Evolutionary conservation across 2,113 vertebrate genomes (phyloP).

Genomic region (Rhadina sibilatrix): DNA sequence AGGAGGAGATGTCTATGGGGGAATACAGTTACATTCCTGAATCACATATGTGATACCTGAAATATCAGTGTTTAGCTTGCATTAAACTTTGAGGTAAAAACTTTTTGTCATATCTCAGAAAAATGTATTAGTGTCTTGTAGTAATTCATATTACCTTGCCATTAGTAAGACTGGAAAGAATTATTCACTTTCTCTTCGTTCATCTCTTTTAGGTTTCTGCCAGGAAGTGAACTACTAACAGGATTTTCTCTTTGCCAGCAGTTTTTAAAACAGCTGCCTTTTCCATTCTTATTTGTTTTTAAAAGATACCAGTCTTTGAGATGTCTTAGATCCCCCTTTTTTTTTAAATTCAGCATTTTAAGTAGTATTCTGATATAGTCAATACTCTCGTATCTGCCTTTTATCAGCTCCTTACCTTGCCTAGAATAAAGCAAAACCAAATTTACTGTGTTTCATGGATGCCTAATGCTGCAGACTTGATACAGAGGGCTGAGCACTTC

Average conservation of each 20-base stretch:
- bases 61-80: background rate
- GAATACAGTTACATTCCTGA: background rate
- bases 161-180: background rate
- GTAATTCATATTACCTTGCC: background rate
- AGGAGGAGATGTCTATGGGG: background rate
- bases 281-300: background rate
- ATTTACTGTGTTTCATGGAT: background rate
- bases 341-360: background rate
- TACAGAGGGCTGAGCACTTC: background rate
- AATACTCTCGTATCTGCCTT: background rate
- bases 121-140: background rate
- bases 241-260: background rate
- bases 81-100: background rate
- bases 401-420: background rate
- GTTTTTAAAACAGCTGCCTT: slow-evolving; percentile 8
- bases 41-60: background rate
- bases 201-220: background rate
- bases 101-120: background rate
- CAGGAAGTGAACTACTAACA: background rate
- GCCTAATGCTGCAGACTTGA: background rate
- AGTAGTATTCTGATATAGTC: background rate
- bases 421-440: background rate
- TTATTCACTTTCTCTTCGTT: background rate
- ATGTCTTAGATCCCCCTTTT: background rate
- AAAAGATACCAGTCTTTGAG: background rate